A percentile compares a stretch with the other conserved stretches of the same genome.
These are phyloP conservation scores for Idaea straminata DNA, from an alignment of 2,888 invertebrate genomes.

Conservation along the genomic window DNA sequence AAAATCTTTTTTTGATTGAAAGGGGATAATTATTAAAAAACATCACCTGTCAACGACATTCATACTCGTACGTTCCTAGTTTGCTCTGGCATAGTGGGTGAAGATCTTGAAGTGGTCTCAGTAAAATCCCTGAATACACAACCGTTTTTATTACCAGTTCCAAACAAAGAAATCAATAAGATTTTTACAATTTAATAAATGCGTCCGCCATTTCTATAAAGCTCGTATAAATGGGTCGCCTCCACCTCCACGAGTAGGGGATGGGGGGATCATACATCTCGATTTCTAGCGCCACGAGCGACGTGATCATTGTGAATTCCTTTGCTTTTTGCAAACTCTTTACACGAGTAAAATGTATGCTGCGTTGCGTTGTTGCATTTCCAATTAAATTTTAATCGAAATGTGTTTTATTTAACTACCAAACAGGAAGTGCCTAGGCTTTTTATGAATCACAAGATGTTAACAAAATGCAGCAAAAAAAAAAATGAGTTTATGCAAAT, in stretches of 20 bases:
- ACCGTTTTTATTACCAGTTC: not conserved
- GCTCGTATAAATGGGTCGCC: conserved; percentile 58
- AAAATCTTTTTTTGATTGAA: too few species aligned
- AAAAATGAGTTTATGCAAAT: too few species aligned
- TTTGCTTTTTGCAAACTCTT: conserved; percentile 32
- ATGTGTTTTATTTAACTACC: not conserved
- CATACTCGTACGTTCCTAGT: too few species aligned
- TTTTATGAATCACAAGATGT: too few species aligned
- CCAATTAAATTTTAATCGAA: not conserved
- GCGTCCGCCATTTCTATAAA: conserved; percentile 50
- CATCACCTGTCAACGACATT: too few species aligned
- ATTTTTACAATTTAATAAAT: conserved; percentile 44
- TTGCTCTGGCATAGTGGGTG: too few species aligned
- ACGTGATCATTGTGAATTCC: conserved; percentile 51
- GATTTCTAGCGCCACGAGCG: conserved; percentile 42
- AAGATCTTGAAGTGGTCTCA: not conserved
- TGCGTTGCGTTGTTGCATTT: not conserved
- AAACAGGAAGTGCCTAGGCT: too few species aligned
- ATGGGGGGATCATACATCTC: conserved; percentile 51
- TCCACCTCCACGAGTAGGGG: conserved; percentile 28
- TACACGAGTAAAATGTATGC: conserved; percentile 8
- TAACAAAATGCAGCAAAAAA: too few species aligned
- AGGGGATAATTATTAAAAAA: too few species aligned
- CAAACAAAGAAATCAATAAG: conserved; percentile 32
- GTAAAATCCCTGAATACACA: conserved; percentile 13